phyloP scores from a whole-genome alignment of 2,888 invertebrate species.

The Hylaea fasciaria region DNA sequence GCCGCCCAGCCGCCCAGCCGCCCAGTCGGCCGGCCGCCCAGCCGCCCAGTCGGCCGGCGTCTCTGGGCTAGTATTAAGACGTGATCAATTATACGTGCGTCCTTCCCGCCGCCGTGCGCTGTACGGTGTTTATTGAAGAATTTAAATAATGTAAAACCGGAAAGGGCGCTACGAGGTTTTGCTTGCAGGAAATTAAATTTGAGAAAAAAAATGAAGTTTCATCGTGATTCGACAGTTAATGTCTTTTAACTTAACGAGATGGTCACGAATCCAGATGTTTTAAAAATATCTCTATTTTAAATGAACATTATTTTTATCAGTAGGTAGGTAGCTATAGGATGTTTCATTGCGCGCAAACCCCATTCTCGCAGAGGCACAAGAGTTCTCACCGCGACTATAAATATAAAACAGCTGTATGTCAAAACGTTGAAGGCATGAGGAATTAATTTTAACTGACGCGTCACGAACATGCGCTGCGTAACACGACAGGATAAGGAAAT shows the following conservation, averaged over 20 bases:
- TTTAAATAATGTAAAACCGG: conserved; percentile 54
- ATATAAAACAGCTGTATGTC: conserved; percentile 11
- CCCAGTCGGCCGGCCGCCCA: conserved; percentile 17
- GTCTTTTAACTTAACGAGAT: too few relatives aligned
- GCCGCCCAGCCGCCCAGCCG: conserved; percentile 35
- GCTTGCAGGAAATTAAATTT: conserved; percentile 38
- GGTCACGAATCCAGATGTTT: too few relatives aligned
- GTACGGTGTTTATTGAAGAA: conserved; percentile 50
- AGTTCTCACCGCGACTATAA: neutral
- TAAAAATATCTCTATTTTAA: too few relatives aligned
- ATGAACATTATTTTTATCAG: too few relatives aligned
- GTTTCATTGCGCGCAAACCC: neutral
- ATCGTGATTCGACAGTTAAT: conserved; percentile 19
- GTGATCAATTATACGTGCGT: conserved; percentile 71
- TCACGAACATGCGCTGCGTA: conserved; percentile 26
- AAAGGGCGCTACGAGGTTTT: conserved; percentile 38
- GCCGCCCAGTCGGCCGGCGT: conserved; percentile 39
- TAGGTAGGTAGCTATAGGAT: too few relatives aligned
- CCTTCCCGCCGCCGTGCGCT: conserved; percentile 47
- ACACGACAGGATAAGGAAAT: conserved; percentile 28
- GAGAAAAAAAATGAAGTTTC: conserved; percentile 13
- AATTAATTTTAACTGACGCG: conserved; percentile 31
- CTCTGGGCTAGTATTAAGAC: conserved; percentile 54
- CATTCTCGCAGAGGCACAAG: neutral
- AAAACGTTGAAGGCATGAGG: conserved; percentile 10